Conservation (phyloP, 2,113 vertebrate species). For the Oplegnathus fasciatus region DNA sequence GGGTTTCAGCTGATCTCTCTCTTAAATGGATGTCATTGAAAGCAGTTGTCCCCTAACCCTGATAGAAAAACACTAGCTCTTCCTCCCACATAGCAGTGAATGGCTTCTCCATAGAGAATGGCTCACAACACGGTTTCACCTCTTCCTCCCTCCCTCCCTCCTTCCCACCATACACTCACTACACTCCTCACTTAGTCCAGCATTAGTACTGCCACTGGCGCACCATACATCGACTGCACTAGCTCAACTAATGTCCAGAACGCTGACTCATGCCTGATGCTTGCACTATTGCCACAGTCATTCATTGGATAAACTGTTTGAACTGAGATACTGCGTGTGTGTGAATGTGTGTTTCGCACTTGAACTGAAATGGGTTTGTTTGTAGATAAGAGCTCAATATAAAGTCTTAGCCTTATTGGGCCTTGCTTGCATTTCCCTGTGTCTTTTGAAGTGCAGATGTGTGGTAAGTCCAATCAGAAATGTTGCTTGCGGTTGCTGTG, state of each 20-base stretch:
- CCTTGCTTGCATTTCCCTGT: conserved; percentile 44
- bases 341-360: conserved; percentile 49
- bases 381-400: conserved; percentile 36
- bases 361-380: conserved; percentile 52
- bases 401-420: conserved; percentile 9
- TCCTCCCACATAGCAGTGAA: conserved; percentile 68
- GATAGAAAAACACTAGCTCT: conserved; percentile 37
- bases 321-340: conserved; percentile 49
- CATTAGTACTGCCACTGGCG: conserved; percentile 36
- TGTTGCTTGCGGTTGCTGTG: conserved; percentile 47
- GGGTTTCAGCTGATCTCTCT: conserved; percentile 58
- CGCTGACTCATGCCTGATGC: conserved; percentile 84
- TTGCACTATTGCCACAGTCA: conserved; percentile 80
- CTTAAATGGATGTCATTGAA: conserved; percentile 72
- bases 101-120: conserved; percentile 81
- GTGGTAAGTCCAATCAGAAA: conserved; percentile 72
- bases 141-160: conserved; percentile 16
- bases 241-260: conserved; percentile 66
- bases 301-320: conserved; percentile 65
- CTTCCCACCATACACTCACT: conserved; percentile 63
- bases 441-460: conserved; percentile 47
- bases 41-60: conserved; percentile 66
- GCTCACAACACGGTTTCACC: conserved; percentile 68
- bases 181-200: conserved; percentile 55
- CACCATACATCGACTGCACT: conserved; percentile 68